Base-by-base conservation (phyloP, 2,797 vertebrate genomes). In the Aselliscus stoliczkanus region DNA sequence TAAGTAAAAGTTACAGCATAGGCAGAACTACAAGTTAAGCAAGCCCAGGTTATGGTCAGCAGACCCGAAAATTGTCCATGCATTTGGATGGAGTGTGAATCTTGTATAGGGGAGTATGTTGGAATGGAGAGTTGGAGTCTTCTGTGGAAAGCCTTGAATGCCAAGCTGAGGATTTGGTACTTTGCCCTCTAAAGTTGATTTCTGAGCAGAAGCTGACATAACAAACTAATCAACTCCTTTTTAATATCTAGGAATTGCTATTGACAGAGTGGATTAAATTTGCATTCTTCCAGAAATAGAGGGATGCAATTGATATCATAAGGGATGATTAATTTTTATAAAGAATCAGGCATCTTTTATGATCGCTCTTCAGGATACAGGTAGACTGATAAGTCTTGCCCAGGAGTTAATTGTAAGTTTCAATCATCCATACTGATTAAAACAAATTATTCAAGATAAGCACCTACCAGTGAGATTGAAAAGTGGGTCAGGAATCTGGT, bases 381-480 rank as follows among this genome's bases (percentile, higher is more conserved):
- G 31, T n/a, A 47, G 6, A 62, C 18, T 72, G 88, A 20, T 6
- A 89, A 44, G 37, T n/a, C n/a, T 18, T 85, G 13, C 6, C 31
- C 42, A 77, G 44, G 94, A 89, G n/a, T 52, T 88, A 93, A 69
- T n/a, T 70, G 1, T 93, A 89, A 88, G 65, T 85, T 95, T 96
- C 27, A 69, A 4, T 42, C 94, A 95, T 88, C 20, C 37, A 64
- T 92, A 72, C 50, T 77, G 56, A 95, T 31, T 34, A 88, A 37
- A 64, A 73, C 17, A 86, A 85, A 96, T 87, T 96, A 88, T 90
- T 94, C 52, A 83, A 96, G 60, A 87, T 88, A 65, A 90, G 18
- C 15, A 77, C 18, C 37, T 88, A 29, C 42, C 56, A 92, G 87
- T 54, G 42, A 95, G 58, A 95, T 60, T 86, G 69, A 87, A 96